These are phyloP conservation scores for Triplophysa rosa DNA, from an alignment of 2,113 vertebrate species.

Conservation along the genomic window DNA sequence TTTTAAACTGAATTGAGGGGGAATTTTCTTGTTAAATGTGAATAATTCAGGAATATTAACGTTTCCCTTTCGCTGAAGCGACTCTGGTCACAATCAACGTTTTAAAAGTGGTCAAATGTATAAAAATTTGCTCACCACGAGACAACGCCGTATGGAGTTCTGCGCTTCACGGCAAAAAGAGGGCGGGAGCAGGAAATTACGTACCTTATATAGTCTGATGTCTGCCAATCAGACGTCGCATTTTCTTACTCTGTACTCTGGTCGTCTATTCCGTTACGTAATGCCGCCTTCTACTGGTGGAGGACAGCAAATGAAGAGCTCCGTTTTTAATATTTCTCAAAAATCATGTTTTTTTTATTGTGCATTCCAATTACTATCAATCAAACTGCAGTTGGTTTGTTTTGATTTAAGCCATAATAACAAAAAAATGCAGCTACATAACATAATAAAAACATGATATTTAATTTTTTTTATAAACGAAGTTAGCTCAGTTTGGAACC, in stretches of 20 bases:
- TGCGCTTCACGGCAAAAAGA: slow-evolving; percentile 71
- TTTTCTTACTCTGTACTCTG: neutral
- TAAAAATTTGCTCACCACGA: slow-evolving; percentile 72
- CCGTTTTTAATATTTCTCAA: too few species aligned
- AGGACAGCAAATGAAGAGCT: neutral
- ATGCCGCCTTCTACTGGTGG: slow-evolving; percentile 2
- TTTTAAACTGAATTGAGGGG: neutral
- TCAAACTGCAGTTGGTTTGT: too few species aligned
- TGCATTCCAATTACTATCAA: too few species aligned
- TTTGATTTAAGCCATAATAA: too few species aligned
- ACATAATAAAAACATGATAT: too few species aligned
- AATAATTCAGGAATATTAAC: too few species aligned
- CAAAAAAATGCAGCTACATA: too few species aligned
- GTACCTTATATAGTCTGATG: slow-evolving; percentile 47
- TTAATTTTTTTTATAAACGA: too few species aligned
- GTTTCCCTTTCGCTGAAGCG: accelerated
- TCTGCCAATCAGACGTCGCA: slow-evolving; percentile 11
- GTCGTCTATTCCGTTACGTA: too few species aligned
- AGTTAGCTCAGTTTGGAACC: too few species aligned
- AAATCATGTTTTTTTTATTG: too few species aligned
- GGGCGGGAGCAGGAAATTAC: accelerated
- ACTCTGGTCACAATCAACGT: accelerated
- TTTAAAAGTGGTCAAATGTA: neutral
- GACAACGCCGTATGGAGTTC: slow-evolving; percentile 87
- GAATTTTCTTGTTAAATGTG: neutral